Base-by-base conservation (phyloP, 2,797 vertebrate species). In the Pantherophis alleghaniensis region DNA sequence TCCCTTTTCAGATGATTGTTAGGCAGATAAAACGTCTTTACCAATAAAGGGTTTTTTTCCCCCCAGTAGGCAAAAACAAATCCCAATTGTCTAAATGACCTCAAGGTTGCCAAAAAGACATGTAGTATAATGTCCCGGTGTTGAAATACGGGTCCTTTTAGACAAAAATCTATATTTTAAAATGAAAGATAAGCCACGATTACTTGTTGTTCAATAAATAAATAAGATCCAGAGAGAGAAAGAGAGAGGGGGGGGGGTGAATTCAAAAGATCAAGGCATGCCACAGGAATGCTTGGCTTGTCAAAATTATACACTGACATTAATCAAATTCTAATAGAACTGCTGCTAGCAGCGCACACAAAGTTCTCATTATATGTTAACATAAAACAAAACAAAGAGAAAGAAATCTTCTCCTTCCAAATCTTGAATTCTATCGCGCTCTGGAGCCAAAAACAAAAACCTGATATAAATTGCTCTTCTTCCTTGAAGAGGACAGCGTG, bases 91-190 rank as follows among this genome's bases (percentile, higher is more conserved):
- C 97, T 97, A 95, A 97, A 96, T 98, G 97, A 97, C 97, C 97
- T 98, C 97, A 97, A 97, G 97, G 97, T 97, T 97, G 97, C 97
- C 97, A 97, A 97, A 97, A 97, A 97, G 97, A 97, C 94, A 95
- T 95, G 94, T 97, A 96, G 96, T 96, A 97, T 97, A 97, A 97
- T 97, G 96, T 97, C 97, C 94, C 63, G 93, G 96, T 93, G 92
- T 95, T 96, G 96, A 97, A 97, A 97, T 26, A 94, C 94, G 96
- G 96, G 97, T 97, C 97, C 95, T 94, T 97, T 88, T 96, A 97
- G 96, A 97, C 96, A 97, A 97, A 96, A 47, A 97, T 83, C 37
- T 79, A 47, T 83, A 5, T 83, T 47, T 83, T 24, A 47, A 95
- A 95, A 74, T 37, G 90, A 95, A 55, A 96, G 10, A 56, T 63